Base-by-base conservation (phyloP, 2,113 vertebrate genomes). In the Callospermophilus lateralis region DNA sequence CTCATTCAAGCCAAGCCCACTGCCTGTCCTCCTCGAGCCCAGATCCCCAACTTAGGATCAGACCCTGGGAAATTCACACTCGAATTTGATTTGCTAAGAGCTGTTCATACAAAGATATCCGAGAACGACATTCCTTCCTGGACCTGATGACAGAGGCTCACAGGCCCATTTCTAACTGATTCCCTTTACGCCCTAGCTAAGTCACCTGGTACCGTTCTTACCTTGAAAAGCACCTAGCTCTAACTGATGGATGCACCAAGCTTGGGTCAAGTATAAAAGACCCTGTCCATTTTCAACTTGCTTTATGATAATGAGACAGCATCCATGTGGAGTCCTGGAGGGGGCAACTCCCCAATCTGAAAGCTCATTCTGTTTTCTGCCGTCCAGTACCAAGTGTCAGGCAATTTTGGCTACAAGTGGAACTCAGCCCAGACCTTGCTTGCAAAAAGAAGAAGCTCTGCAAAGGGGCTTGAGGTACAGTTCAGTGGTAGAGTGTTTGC, bases 371-470 rank as follows among this genome's bases (percentile, higher is more conserved):
- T 65, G 22, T 37, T 63, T 8, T 8, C 67, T 28, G 16, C 3
- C 4, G 20, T 24, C 48, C 42, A 89, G 68, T 61, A 24, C 72
- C 34, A 42, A 63, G 48, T 8, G 24, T 12, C 6, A 6, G 61
- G 17, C 4, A 2, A 19, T 39, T 51, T 58, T 2, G 12, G 15
- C 26, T 26, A 63, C 42, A 19, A 0, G 1, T 0, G 15, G 65
- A 51, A 16, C 17, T 39, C 30, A 48, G 1, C 8, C 67, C 32
- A 42, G 37, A 51, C 30, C 65, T 79, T 19, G 32, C 37, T 26
- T 51, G 9, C 30, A 65, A 68, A 93, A 61, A 45, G 8, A 9
- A 24, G 58, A 26, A 61, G 58, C 24, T 61, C 58, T 61, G 58
- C 22, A 61, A 63, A 63, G 61, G 26, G 61, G 61, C 61, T 28